Base-by-base conservation (phyloP, 2,113 vertebrate species). In the Steatornis caripensis region DNA sequence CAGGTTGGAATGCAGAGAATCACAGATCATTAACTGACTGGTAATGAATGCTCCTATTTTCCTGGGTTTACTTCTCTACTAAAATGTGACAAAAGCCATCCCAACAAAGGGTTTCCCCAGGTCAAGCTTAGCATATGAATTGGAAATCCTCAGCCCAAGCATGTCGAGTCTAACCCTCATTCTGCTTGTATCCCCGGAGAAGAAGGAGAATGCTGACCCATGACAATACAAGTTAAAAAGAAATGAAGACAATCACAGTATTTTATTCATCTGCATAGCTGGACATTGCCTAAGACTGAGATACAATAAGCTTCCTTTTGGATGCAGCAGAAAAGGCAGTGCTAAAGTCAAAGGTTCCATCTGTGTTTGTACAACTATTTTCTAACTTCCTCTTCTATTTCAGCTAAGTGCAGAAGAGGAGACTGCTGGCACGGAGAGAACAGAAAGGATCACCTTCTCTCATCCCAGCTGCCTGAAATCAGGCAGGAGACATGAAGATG, bases 101-200 rank as follows among this genome's bases (percentile, higher is more conserved):
- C 43, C 54, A 68, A 30, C 26, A 76, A 85, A 90, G 30, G 34
- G 29, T 32, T 66, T 88, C 51, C 37, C 51, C 60, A 51, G 12
- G 30, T 48, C 68, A 94, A 71, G 43, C 34, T 88, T 46, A 66
- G 46, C 60, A 43, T 15, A 16, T 41, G 79, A 76, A 93, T 0
- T n/a, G 53, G 22, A 48, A 75, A 92, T 48, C 32, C 11, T 10
- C 10, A 34, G 53, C 34, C 49, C 32, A 53, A 49, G 43, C 54
- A 43, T 3, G 29, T 36, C 1, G 5, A 84, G 41, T 46, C 32
- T n/a, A 74, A 46, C 46, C 37, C 60, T 6, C 1, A 0, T 46
- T 70, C 60, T 62, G 45, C 64, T 48, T 46, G 69, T 24, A 75
- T 29, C 26, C 16, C 39, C 2, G 15, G 21, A 65, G n/a, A 43